These are phyloP conservation scores for Pteronotus mesoamericanus DNA, from an alignment of 2,797 vertebrate genomes.

Conservation along the genomic window DNA sequence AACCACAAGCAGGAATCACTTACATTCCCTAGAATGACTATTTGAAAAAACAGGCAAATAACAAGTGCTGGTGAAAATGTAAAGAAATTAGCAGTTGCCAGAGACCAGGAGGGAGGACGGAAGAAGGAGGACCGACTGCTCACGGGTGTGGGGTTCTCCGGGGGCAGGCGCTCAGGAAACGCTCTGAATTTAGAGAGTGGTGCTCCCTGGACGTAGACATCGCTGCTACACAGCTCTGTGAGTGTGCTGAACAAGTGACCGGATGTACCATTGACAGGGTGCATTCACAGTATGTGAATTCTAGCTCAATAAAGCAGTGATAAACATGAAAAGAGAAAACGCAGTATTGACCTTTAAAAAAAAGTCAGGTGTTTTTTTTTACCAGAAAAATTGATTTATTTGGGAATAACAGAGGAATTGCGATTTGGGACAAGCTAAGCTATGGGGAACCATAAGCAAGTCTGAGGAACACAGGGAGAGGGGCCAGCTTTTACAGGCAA, in stretches of 20 bases:
- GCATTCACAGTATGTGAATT: background rate
- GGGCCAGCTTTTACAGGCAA: background rate
- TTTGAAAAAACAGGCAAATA: background rate
- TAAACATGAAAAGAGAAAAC: background rate
- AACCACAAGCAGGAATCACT: background rate
- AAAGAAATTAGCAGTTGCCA: background rate
- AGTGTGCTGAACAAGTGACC: background rate
- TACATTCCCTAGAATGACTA: background rate
- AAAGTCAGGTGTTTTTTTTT: background rate
- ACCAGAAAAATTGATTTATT: background rate
- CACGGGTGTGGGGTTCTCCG: background rate
- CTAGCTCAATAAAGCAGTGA: background rate
- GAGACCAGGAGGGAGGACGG: background rate
- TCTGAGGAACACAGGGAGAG: background rate
- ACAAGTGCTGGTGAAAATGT: background rate
- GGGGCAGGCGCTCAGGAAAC: background rate
- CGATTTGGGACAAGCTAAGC: background rate
- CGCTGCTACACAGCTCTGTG: background rate
- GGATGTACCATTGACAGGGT: background rate
- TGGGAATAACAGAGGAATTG: background rate
- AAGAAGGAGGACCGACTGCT: background rate
- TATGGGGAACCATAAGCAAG: background rate
- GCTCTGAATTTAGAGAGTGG: background rate
- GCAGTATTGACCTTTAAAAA: background rate
- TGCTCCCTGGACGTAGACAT: background rate